Base-by-base conservation (phyloP, 1,140 invertebrate species). In the Lutraria rhynchaena region DNA sequence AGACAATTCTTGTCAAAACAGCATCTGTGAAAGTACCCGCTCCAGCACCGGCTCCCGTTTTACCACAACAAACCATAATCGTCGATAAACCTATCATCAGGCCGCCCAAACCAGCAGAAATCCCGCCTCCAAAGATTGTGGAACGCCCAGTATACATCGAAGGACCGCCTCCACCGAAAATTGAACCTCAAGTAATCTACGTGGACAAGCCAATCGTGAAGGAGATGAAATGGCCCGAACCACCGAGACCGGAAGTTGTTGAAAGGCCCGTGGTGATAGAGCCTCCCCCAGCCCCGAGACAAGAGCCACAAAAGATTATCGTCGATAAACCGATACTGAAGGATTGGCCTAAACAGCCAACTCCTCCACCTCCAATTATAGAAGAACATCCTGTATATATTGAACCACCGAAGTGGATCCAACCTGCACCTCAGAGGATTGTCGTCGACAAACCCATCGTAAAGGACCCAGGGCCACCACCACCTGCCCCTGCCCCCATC, bases 81-180 rank as follows among this genome's bases (percentile, higher is more conserved):
- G 75, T 77, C 41, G 75, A 77, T 22, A 77, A 67, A 67, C 75
- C 75, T 17, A 58, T 77, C 29, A 55, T 77, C 15, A 53, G 5
- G 1, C 60, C 44, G 11, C 33, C 17, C 0, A 29, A 4, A 2
- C 49, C 46, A 15, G 61, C n/a, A 1, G 61, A 77, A 27, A 60
- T 51, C 33, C 75, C 75, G 17, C 55, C 55, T 24, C 75, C 75
- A 5, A 67, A 41, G 22, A 46, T 77, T 13, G 37, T 77, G 22
- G 75, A 77, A 33, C 60, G 75, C 13, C 75, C 75, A 35, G 75
- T 77, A 19, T 55, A 55, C 24, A 77, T 77, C 29, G 61, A 77
- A 33, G 41, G 58, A 2, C 75, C 75, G 27, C 31, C 75, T 7
- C 75, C 60, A 53, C 75, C 75, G 15, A 65, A 65, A 63, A 19